Conservation (phyloP, 2,888 invertebrate genomes). For the Dyspetes luteomarginatus region DNA sequence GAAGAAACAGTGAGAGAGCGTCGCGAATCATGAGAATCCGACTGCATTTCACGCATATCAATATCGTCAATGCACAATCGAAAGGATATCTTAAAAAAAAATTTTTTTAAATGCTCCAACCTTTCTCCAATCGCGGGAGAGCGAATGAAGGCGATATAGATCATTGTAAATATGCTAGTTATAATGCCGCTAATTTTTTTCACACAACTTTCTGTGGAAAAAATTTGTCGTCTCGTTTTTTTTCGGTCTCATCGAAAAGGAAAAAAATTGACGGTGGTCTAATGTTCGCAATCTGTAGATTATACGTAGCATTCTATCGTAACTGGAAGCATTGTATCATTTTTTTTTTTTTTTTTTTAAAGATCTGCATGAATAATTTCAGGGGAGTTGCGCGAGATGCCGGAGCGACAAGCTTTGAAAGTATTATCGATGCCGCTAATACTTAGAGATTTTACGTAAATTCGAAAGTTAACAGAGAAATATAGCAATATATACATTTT, state of each 20-base stretch:
- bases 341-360: not conserved
- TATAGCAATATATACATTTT: constrained; percentile 3
- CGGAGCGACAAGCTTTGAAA: constrained; percentile 14
- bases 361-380: no score
- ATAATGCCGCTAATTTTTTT: constrained; percentile 30
- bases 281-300: constrained; percentile 24
- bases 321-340: constrained; percentile 5
- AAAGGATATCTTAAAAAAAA: constrained; percentile 45
- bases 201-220: constrained; percentile 13
- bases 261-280: not conserved
- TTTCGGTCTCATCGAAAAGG: not conserved
- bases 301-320: constrained; percentile 3
- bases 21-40: not conserved
- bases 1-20: constrained; percentile 78
- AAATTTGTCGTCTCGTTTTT: constrained; percentile 18
- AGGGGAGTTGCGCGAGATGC: not conserved
- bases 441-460: constrained; percentile 19
- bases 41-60: constrained; percentile 15
- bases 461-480: not conserved
- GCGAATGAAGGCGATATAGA: constrained; percentile 17
- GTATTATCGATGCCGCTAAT: constrained; percentile 30
- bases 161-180: constrained; percentile 60
- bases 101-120: not conserved
- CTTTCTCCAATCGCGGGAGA: not conserved
- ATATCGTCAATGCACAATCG: constrained; percentile 22